Evolutionary conservation across 2,888 invertebrate species (phyloP), one percentile per base, ranked within the genome.

Genomic region (Teleogryllus oceanicus): DNA sequence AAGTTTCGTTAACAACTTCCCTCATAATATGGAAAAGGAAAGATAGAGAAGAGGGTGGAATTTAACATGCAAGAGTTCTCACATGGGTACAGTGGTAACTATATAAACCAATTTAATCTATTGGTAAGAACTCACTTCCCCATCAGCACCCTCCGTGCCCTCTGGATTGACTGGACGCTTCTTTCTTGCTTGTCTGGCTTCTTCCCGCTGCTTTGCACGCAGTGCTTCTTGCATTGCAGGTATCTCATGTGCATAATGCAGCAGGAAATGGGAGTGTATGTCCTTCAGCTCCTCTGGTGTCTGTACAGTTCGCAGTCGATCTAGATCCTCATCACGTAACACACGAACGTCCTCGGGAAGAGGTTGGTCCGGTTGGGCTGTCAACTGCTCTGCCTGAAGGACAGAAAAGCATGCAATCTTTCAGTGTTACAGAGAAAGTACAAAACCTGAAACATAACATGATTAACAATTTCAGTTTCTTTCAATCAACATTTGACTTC

Each of bases 271-370:
- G 83, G 94, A 93, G 87, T 96, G 96, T 2, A 96, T 94, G 85
- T 99, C 99, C 81, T 94, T 94, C 0, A 99, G 87, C 86, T 98
- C 98, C 86, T 99, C 98, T 13, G 94, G 91, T 0, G 94, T 94
- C 85, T 96, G 94, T 0, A 95, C 94, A 79, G 88, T 90, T 83
- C 91, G 91, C 82, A 96, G 87, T 78, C 92, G 90, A 79, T 95
- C 94, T 80, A 96, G 92, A 84, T 98, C 97, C 79, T 94, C 94
- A 83, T 96, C 96, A 83, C 92, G 92, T 83, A 98, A 92, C 0
- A 97, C 88, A 49, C 97, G 89, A 84, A 97, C 90, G 85, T 92
- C 92, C 11, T 96, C 96, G 0, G 95, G 93, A 80, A 97, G 90
- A 0, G 96, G 94, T 18, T 94, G 94, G 83, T 97, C 96, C 0